Evolutionary conservation across 2,113 vertebrate species (phyloP).

Genomic region (Etia nguti): DNA sequence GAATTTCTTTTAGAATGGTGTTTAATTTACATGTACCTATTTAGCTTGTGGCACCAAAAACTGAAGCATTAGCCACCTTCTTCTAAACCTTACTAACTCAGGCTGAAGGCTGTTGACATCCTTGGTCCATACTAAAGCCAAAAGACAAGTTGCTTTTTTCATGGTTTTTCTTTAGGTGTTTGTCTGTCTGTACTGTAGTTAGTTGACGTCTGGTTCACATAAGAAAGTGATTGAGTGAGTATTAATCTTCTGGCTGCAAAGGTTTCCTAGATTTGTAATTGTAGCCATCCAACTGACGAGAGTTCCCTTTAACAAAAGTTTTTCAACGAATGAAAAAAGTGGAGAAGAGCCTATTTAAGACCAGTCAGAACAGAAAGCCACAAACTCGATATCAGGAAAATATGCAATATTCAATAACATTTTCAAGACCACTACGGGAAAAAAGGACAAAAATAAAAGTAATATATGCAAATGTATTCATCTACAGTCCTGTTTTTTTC

Average conservation of each 20-base stretch:
- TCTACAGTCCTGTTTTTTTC: not conserved
- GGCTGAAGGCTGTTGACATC: not conserved
- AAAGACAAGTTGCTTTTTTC: not conserved
- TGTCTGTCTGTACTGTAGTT: not conserved
- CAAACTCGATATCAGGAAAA: not conserved
- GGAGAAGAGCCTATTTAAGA: not conserved
- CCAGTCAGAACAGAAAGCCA: not conserved
- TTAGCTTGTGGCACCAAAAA: not conserved
- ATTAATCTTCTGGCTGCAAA: not conserved
- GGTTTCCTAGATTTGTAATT: not conserved
- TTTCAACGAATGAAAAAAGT: not conserved
- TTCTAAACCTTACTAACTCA: not conserved
- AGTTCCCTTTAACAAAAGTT: not conserved
- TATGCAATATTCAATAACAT: not conserved
- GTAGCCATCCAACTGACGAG: not conserved
- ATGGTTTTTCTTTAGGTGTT: not conserved
- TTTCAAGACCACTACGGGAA: not conserved
- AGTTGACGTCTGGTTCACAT: not conserved
- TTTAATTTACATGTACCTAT: not conserved
- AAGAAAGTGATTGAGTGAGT: not conserved
- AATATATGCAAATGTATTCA: not conserved
- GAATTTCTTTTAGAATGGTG: not conserved
- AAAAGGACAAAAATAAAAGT: not conserved
- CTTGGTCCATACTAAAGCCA: not conserved
- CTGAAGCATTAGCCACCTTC: not conserved